These are phyloP conservation scores for Platalea minor DNA, from an alignment of 2,797 vertebrate genomes.

Conservation along the genomic window DNA sequence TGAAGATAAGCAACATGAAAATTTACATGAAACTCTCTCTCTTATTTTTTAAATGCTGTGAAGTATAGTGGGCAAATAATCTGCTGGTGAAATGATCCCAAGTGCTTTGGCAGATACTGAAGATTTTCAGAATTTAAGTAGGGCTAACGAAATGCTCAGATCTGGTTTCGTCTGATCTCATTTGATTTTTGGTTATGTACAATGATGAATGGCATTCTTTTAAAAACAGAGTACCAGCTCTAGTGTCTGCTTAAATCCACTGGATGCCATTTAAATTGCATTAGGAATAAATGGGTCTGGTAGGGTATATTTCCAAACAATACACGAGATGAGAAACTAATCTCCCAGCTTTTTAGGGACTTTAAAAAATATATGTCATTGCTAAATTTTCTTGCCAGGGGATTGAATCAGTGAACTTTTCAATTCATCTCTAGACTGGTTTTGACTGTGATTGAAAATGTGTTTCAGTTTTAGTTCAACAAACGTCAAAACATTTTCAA, in stretches of 20 bases:
- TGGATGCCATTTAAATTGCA: background rate
- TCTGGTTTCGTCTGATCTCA: background rate
- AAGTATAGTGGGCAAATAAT: background rate
- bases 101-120: background rate
- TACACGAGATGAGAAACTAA: background rate
- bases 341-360: background rate
- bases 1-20: background rate
- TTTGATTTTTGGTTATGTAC: background rate
- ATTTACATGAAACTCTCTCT: background rate
- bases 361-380: background rate
- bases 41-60: background rate
- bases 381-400: background rate
- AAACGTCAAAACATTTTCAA: background rate
- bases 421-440: background rate
- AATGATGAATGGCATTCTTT: background rate
- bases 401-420: background rate
- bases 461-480: background rate
- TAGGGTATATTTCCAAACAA: background rate
- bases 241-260: background rate
- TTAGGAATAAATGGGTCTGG: background rate
- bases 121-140: background rate
- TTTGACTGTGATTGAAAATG: background rate
- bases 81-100: background rate
- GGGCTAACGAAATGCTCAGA: background rate
- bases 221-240: background rate